Evolutionary conservation across 1,140 invertebrate species (phyloP), one percentile per base, ranked within the genome.

Genomic region (Triops cancriformis): DNA sequence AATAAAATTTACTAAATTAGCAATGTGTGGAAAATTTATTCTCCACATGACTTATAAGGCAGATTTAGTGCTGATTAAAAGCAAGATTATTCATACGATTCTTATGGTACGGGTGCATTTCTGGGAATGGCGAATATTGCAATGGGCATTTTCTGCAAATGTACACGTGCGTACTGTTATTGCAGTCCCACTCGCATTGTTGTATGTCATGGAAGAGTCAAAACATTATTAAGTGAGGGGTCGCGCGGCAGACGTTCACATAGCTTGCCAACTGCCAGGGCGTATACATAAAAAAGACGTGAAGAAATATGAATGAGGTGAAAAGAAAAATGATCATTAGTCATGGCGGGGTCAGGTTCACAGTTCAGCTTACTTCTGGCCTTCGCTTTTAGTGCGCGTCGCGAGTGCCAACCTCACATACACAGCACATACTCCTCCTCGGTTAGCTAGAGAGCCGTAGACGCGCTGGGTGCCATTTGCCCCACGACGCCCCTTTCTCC

Each of bases 261-360:
- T 64, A 64, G 23, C 6, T 45, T 64, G 51, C 5, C 51, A 64
- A 64, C 51, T 64, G 51, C 51, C 51, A 64, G 7, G 51, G 51
- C 31, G 31, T 37, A 7, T 37, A 7, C 31, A 37, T 37, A 23
- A 7, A 23, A 64, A 64, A 64, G 23, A 14, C 10, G 51, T 64
- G 51, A 64, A 64, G 51, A 64, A 64, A 64, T 10, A 64, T 64
- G 51, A 64, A 64, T 64, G 51, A 64, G 51, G 14, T 64, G 51
- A 64, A 64, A 64, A 64, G 51, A 64, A 64, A 64, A 64, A 3
- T 18, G 51, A 23, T 64, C 51, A 1, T 64, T 64, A 64, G 51
- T 64, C 51, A 64, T 64, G 51, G 51, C 51, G 18, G 51, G 51
- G 51, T 64, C 51, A 64, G 51, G 51, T 64, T 64, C 51, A 64